These are phyloP conservation scores for Hepsetus odoe DNA, from an alignment of 2,113 vertebrate species.

Conservation along the genomic window DNA sequence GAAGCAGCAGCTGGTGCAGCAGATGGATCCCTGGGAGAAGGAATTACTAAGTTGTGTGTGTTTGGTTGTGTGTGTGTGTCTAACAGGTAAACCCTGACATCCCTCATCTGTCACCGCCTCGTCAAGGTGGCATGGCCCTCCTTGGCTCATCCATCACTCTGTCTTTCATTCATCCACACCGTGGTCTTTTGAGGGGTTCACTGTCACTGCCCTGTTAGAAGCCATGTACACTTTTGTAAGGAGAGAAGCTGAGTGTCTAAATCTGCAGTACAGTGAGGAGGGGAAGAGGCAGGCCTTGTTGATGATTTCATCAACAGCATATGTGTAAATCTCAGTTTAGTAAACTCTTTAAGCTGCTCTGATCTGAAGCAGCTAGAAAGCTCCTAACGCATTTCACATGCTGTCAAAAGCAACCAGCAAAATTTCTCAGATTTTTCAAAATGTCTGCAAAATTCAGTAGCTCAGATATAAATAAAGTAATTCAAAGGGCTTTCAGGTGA, in stretches of 20 bases:
- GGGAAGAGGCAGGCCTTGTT: neutral
- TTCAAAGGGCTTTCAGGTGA: no score
- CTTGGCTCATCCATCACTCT: constrained; percentile 22
- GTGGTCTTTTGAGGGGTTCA: neutral
- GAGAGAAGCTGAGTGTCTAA: neutral
- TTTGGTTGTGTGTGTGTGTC: constrained; percentile 32
- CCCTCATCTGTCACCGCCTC: constrained; percentile 30
- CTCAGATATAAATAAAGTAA: no score
- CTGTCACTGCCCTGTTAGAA: constrained; percentile 6
- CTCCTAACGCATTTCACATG: neutral
- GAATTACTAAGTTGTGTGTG: constrained; percentile 13
- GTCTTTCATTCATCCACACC: neutral
- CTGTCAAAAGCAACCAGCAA: neutral
- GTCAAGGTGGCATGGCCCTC: constrained; percentile 3
- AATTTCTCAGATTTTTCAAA: no score
- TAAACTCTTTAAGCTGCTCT: neutral
- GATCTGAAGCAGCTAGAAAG: neutral
- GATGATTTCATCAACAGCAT: neutral
- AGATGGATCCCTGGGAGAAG: constrained; percentile 40
- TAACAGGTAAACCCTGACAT: constrained; percentile 15
- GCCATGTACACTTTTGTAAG: neutral
- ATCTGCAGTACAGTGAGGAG: neutral
- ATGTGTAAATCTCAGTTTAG: neutral
- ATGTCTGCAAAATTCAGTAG: no score
- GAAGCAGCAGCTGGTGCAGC: constrained; percentile 30